Percentiles rank a stretch among this genome's conserved stretches.
phyloP scores from a whole-genome alignment of 37 sponge, comb jelly and placozoan species.

The Cliona cf. orientalis region DNA sequence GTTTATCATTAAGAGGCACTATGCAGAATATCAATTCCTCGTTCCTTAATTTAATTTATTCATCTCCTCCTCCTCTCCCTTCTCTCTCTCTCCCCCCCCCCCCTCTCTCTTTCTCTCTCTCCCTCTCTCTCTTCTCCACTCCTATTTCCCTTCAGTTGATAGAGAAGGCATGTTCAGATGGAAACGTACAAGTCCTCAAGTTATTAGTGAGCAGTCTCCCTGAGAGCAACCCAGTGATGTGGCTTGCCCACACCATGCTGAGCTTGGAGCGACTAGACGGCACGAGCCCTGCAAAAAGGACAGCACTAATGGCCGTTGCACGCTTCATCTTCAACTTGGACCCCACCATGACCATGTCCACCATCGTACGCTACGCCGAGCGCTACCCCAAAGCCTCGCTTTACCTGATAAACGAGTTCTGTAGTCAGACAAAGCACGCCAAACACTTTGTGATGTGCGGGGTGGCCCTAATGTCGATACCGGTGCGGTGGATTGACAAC shows the following conservation, averaged over 20 bases:
- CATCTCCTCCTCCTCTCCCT: not conserved
- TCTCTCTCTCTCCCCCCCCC: not conserved
- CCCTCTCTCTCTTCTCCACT: not conserved
- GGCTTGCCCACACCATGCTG: conserved; percentile 21
- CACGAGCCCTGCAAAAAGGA: not conserved
- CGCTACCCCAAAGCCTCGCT: conserved; percentile 35
- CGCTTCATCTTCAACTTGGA: conserved; percentile 42
- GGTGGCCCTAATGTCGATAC: conserved; percentile 18
- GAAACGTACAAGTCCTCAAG: conserved; percentile 44
- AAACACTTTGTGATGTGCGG: conserved; percentile 32
- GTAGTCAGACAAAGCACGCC: not conserved
- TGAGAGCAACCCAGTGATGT: conserved; percentile 2
- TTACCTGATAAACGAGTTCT: conserved; percentile 28
- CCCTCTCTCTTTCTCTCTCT: not conserved
- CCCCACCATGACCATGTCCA: conserved; percentile 5
- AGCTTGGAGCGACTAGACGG: conserved; percentile 22
- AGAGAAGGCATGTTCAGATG: conserved; percentile 43
- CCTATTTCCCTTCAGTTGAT: conserved; percentile 24
- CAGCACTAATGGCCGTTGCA: conserved; percentile 10
- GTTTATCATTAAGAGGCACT: not conserved
- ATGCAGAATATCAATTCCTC: not conserved
- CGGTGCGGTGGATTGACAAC: conserved; percentile 21
- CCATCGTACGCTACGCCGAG: conserved; percentile 12
- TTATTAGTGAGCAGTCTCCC: conserved; percentile 26
- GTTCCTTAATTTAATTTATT: not conserved